Percentiles rank a stretch among this genome's conserved stretches.
These are phyloP conservation scores for Megaceryle maxima DNA, from an alignment of 2,113 vertebrate genomes.

Conservation along the genomic window DNA sequence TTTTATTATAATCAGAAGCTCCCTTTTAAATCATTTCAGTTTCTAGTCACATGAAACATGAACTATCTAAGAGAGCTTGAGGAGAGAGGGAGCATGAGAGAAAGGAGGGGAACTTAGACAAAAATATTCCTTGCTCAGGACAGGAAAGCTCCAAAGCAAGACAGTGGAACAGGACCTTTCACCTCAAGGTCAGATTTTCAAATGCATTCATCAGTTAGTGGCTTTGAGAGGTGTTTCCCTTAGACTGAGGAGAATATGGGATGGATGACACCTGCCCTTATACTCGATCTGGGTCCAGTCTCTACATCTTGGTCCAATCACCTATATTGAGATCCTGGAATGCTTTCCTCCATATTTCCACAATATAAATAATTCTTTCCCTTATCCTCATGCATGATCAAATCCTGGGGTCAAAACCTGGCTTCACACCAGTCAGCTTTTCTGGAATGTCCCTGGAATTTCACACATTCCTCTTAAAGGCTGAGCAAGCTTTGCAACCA, in stretches of 20 bases:
- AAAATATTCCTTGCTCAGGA: conserved; percentile 10
- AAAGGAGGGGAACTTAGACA: background rate
- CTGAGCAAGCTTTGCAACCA: background rate
- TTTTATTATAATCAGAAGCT: conserved; percentile 54
- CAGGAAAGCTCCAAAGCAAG: conserved; percentile 15
- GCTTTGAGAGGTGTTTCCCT: background rate
- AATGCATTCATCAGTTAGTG: background rate
- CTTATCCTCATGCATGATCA: background rate
- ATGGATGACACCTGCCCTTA: background rate
- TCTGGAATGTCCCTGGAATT: background rate
- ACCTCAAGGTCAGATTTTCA: background rate
- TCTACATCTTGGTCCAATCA: background rate
- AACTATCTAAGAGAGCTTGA: background rate
- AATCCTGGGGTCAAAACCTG: background rate
- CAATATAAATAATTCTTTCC: background rate
- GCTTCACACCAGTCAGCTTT: background rate
- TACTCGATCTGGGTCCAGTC: background rate
- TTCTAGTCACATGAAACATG: conserved; percentile 51
- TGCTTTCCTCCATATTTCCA: background rate
- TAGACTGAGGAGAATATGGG: background rate
- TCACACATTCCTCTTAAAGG: background rate
- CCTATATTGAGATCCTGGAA: background rate
- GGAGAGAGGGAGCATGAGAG: background rate
- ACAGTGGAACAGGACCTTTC: background rate
- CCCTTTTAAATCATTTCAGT: conserved; percentile 62